Percentiles rank a stretch among this genome's conserved stretches.
Evolutionary conservation across 1,140 invertebrate species (phyloP).

Genomic region (Choristoneura fumiferana): DNA sequence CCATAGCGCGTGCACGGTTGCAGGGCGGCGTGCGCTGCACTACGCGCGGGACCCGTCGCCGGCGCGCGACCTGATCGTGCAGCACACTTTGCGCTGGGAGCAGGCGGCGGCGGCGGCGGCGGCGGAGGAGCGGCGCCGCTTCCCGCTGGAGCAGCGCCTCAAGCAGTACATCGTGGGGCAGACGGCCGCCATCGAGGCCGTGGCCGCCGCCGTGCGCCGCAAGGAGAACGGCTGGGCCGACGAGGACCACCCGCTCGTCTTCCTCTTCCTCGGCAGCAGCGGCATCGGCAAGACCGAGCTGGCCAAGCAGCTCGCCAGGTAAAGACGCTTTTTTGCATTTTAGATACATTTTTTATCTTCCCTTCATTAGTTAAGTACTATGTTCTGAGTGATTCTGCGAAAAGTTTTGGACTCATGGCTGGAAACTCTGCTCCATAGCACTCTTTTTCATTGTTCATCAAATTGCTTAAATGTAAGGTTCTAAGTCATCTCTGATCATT

Average conservation of each 20-base stretch:
- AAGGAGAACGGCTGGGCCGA: slow-evolving; percentile 96
- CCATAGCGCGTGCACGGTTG: no score
- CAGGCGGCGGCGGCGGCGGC: slow-evolving; percentile 50
- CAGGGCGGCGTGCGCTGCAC: slow-evolving; percentile 83
- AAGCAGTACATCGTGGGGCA: slow-evolving; percentile 94
- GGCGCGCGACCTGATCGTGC: slow-evolving; percentile 44
- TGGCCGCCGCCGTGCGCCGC: slow-evolving; percentile 91
- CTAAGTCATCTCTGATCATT: no score
- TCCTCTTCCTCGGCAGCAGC: slow-evolving; percentile 96
- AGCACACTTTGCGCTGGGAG: slow-evolving; percentile 51
- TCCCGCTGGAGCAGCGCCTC: slow-evolving; percentile 93
- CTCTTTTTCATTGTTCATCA: no score
- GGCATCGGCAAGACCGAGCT: slow-evolving; percentile 97
- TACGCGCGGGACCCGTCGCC: slow-evolving; percentile 81
- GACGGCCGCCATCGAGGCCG: slow-evolving; percentile 91
- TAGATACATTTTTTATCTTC: no score
- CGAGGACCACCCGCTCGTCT: slow-evolving; percentile 94
- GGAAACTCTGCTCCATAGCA: no score
- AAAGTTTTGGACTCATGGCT: no score
- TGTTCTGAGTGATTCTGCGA: no score
- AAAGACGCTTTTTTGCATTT: no score
- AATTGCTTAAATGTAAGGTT: no score
- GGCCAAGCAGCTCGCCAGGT: slow-evolving; percentile 89
- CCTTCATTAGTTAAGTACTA: no score
- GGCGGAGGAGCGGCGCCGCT: slow-evolving; percentile 89